phyloP scores from a whole-genome alignment of 2,888 invertebrate genomes.

The Ecliptopera silaceata region DNA sequence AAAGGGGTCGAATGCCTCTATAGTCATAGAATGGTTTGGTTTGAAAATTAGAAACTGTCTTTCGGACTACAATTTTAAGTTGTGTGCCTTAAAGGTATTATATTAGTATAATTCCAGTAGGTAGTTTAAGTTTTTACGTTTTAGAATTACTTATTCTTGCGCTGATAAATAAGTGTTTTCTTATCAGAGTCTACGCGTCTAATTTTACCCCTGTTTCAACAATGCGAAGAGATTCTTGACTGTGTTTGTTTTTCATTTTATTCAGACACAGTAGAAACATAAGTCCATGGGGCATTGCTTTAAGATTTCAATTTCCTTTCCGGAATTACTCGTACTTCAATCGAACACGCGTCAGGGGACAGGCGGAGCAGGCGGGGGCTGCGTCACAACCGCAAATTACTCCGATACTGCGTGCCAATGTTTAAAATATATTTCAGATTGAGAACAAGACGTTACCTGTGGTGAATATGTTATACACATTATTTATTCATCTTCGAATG shows the following conservation, averaged over 20 bases:
- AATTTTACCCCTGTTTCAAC: conserved; percentile 29
- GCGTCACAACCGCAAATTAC: conserved; percentile 77
- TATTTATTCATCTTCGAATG: conserved; percentile 47
- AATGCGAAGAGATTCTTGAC: conserved; percentile 35
- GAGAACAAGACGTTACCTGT: conserved; percentile 51
- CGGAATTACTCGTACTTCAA: conserved; percentile 82
- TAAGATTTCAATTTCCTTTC: conserved; percentile 83
- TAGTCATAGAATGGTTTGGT: conserved; percentile 1
- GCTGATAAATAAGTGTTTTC: no score
- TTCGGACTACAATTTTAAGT: conserved; percentile 20
- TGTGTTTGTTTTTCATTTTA: conserved; percentile 71
- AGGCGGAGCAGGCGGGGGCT: conserved; percentile 46
- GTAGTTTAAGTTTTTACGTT: no score
- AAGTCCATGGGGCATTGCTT: conserved; percentile 79
- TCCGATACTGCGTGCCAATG: conserved; percentile 72
- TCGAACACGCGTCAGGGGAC: conserved; percentile 80
- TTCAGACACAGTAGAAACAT: conserved; percentile 64
- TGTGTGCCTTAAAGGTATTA: no score
- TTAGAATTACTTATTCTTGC: no score
- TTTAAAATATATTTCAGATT: conserved; percentile 77
- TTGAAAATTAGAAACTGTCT: conserved; percentile 41
- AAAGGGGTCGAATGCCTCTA: conserved; percentile 43
- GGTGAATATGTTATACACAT: conserved; percentile 61
- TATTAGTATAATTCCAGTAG: no score
- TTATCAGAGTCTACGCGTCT: conserved; percentile 19